Evolutionary conservation across 2,797 vertebrate genomes (phyloP).

Genomic region (Vultur gryphus): DNA sequence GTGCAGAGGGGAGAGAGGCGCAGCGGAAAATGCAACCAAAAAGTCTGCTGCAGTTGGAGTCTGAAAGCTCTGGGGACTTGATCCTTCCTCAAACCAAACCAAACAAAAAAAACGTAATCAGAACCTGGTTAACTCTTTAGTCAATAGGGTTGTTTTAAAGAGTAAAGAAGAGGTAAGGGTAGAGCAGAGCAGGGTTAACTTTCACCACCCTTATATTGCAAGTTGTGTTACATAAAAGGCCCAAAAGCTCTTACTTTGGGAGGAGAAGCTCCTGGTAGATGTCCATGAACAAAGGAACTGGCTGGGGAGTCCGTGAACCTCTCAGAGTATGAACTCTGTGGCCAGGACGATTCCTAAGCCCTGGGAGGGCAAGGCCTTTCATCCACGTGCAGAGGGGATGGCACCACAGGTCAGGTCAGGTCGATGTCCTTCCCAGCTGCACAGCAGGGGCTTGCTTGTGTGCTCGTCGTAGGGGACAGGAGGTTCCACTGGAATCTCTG

Average conservation of each 20-base stretch:
- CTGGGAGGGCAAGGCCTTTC: neutral
- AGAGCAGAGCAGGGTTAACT: neutral
- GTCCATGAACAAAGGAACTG: neutral
- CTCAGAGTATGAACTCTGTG: accelerated
- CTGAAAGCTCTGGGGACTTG: neutral
- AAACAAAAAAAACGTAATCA: neutral
- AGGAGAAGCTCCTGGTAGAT: neutral
- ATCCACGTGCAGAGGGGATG: accelerated
- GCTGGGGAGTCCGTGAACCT: neutral
- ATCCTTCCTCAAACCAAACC: neutral
- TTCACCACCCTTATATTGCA: neutral
- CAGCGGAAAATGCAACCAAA: neutral
- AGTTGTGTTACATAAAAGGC: neutral
- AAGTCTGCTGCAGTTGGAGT: neutral
- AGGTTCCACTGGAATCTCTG: neutral
- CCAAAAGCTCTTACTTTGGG: neutral
- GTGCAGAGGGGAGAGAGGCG: neutral
- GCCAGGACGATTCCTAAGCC: neutral
- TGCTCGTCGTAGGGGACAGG: accelerated
- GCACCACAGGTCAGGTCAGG: neutral
- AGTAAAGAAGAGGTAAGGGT: neutral
- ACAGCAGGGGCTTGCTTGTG: neutral
- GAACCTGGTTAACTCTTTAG: neutral
- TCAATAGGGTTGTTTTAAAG: neutral
- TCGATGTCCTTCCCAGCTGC: accelerated